Evolutionary conservation across 2,113 vertebrate genomes (phyloP).

Genomic region (Cichladusa arquata): DNA sequence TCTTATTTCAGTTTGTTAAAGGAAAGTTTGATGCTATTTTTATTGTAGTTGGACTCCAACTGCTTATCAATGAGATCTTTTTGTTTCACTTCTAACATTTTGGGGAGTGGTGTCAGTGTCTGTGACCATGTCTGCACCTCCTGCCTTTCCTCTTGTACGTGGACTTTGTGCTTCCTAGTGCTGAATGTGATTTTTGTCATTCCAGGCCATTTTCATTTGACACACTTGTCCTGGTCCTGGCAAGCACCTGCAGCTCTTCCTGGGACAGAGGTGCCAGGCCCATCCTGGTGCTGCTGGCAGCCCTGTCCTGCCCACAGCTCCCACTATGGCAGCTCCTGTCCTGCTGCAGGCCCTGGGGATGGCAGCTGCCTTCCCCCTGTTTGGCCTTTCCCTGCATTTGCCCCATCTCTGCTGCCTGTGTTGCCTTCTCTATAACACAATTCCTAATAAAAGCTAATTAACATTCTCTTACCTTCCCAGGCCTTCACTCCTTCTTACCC

Average conservation of each 20-base stretch:
- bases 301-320: not conserved
- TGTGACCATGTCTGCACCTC: not conserved
- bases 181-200: not conserved
- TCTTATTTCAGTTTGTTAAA: not conserved
- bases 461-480: not conserved
- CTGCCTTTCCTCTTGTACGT: not conserved
- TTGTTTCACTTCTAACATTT: not conserved
- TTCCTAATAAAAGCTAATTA: not conserved
- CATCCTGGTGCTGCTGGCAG: not conserved
- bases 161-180: not conserved
- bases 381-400: not conserved
- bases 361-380: not conserved
- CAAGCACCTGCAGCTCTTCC: not conserved
- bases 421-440: fast-evolving
- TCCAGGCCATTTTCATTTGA: not conserved
- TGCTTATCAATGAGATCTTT: not conserved
- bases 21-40: not conserved
- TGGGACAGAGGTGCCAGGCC: not conserved
- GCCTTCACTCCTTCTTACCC: not conserved
- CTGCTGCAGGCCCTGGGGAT: not conserved
- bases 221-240: not conserved
- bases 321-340: not conserved
- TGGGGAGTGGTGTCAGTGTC: not conserved
- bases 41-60: not conserved
- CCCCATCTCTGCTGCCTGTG: not conserved